Percentiles rank a stretch among this genome's conserved stretches.
phyloP scores from a whole-genome alignment of 2,797 vertebrate species.

The Microchirus variegatus region DNA sequence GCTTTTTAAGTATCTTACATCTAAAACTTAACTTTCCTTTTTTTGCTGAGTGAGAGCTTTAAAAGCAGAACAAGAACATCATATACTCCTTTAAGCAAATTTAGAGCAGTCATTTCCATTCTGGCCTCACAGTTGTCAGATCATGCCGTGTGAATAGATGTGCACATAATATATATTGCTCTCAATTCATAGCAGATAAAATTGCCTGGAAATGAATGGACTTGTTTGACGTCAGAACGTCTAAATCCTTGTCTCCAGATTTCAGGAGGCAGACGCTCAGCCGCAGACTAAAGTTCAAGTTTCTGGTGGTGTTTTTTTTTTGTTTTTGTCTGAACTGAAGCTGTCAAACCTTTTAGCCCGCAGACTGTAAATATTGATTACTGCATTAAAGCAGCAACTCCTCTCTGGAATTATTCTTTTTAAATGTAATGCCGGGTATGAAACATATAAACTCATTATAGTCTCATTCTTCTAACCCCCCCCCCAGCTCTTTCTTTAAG shows the following conservation, averaged over 20 bases:
- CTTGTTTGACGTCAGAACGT: conserved; percentile 22
- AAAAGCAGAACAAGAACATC: conserved; percentile 1
- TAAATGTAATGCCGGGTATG: background rate
- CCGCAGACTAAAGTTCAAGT: conserved; percentile 13
- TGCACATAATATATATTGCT: conserved; percentile 10
- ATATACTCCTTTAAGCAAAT: background rate
- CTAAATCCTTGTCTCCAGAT: conserved; percentile 11
- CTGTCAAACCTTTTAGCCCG: background rate
- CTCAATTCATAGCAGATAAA: conserved; percentile 21
- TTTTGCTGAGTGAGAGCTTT: background rate
- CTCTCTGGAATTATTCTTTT: too few species aligned
- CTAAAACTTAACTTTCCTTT: background rate
- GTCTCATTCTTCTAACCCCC: background rate
- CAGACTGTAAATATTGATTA: conserved; percentile 38
- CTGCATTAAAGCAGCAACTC: conserved; percentile 15
- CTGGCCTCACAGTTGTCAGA: conserved; percentile 10
- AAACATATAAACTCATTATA: background rate
- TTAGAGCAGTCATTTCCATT: background rate
- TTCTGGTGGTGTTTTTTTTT: background rate
- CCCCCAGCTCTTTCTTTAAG: conserved; percentile 81
- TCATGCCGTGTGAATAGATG: conserved; percentile 21
- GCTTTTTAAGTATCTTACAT: too few species aligned
- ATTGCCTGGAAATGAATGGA: conserved; percentile 16
- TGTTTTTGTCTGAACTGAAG: conserved; percentile 5
- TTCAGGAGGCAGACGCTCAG: conserved; percentile 24